Conservation (phyloP, 35 echinoderm and acorn worm genomes). For the Lytechinus pictus region DNA sequence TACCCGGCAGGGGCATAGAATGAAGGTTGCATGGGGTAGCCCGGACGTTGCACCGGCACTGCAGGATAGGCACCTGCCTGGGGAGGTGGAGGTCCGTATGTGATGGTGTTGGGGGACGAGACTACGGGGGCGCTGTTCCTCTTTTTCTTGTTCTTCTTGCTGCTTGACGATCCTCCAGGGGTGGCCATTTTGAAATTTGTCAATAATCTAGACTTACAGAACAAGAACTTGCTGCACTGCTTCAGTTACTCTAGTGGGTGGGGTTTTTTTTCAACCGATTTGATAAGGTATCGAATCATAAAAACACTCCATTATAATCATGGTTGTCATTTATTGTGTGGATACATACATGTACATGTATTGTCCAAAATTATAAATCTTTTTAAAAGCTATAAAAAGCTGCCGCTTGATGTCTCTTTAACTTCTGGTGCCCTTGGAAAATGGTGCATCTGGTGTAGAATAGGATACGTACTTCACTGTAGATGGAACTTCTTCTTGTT, state of each 20-base stretch:
- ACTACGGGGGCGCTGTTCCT: slow-evolving; percentile 20
- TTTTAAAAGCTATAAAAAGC: too few species aligned
- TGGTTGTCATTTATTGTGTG: too few species aligned
- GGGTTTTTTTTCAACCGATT: background rate
- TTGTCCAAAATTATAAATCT: too few species aligned
- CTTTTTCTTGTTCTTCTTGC: slow-evolving; percentile 65
- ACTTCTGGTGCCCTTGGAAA: too few species aligned
- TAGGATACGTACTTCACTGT: too few species aligned
- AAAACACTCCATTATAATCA: too few species aligned
- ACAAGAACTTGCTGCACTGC: background rate
- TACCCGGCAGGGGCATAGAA: background rate
- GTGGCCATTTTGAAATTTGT: slow-evolving; percentile 58
- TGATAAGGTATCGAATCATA: background rate
- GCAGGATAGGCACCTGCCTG: background rate
- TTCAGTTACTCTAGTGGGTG: background rate
- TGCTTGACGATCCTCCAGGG: slow-evolving; percentile 24
- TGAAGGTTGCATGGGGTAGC: background rate
- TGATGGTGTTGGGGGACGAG: background rate
- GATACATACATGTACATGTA: background rate
- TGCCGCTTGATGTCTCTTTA: too few species aligned
- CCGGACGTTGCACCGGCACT: background rate
- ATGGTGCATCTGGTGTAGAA: too few species aligned
- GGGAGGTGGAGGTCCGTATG: background rate
- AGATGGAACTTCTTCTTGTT: too few species aligned
- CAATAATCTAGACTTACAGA: background rate